These are phyloP conservation scores for Pemphredon lugubris DNA, from an alignment of 2,888 invertebrate genomes.

Conservation along the genomic window DNA sequence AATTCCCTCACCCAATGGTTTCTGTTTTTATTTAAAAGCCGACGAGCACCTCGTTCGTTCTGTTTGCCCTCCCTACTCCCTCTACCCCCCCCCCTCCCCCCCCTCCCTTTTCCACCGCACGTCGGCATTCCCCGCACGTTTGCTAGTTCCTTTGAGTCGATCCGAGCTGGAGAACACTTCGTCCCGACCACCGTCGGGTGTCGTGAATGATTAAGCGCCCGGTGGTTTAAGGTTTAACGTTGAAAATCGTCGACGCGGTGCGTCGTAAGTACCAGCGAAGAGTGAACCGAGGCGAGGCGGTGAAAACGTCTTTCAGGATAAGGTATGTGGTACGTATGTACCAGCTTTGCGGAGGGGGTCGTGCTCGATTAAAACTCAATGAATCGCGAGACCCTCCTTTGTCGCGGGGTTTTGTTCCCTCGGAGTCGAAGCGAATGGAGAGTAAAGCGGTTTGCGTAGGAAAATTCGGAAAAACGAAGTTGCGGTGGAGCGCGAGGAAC, in stretches of 20 bases:
- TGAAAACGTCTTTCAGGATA: conserved; percentile 35
- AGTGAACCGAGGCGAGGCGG: conserved; percentile 39
- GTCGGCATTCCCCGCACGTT: conserved; percentile 19
- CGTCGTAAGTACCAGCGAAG: conserved; percentile 29
- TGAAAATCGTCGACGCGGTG: conserved; percentile 39
- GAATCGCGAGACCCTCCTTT: conserved; percentile 46
- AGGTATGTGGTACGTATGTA: conserved; percentile 22
- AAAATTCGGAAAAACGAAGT: conserved; percentile 3
- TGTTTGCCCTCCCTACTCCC: conserved; percentile 16
- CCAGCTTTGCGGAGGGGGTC: conserved; percentile 15
- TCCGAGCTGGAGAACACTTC: conserved; percentile 23
- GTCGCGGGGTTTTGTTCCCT: conserved; percentile 39
- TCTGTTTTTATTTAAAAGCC: conserved; percentile 22
- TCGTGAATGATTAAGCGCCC: conserved; percentile 55
- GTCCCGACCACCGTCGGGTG: conserved; percentile 8
- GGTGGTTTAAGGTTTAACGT: conserved; percentile 34
- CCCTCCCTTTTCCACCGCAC: conserved; percentile 18
- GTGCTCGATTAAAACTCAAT: conserved; percentile 51
- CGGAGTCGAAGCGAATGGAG: conserved; percentile 3
- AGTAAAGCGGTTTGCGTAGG: conserved; percentile 17
- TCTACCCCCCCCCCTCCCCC: conserved; percentile 14
- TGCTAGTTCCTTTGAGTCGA: conserved; percentile 29
- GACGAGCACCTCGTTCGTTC: conserved; percentile 16
- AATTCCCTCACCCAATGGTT: conserved; percentile 1
- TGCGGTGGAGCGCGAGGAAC: too few species aligned